Evolutionary conservation across 2,113 vertebrate genomes (phyloP).

Genomic region (Lethenteron camtschaticum): DNA sequence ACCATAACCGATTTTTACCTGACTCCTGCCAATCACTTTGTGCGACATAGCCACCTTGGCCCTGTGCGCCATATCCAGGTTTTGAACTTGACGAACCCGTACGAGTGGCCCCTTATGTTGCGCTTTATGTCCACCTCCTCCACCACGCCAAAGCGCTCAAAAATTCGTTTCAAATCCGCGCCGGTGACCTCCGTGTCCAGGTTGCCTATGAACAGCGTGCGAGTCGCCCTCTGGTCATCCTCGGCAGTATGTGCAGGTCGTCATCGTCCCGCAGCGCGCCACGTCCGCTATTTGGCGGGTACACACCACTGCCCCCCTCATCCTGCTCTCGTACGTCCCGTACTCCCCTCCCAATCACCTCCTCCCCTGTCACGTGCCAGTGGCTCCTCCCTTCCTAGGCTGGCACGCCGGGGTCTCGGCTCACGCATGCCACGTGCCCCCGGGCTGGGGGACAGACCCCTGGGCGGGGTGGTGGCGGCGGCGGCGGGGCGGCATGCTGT

Average conservation of each 20-base stretch:
- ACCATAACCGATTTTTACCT: slow-evolving; percentile 87
- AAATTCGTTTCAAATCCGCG: slow-evolving; percentile 55
- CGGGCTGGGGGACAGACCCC: slow-evolving; percentile 45
- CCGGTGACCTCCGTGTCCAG: slow-evolving; percentile 75
- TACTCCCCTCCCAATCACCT: slow-evolving; percentile 20
- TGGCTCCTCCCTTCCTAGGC: slow-evolving; percentile 55
- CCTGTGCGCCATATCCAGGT: slow-evolving; percentile 86
- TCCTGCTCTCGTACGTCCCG: slow-evolving; percentile 53
- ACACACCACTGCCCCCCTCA: background rate
- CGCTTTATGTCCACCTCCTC: slow-evolving; percentile 90
- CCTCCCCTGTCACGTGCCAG: slow-evolving; percentile 31
- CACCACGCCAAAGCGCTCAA: slow-evolving; percentile 84
- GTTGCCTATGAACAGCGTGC: slow-evolving; percentile 84
- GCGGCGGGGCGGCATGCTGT: slow-evolving; percentile 20
- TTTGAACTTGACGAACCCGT: slow-evolving; percentile 93
- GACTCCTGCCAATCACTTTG: slow-evolving; percentile 70
- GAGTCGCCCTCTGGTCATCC: slow-evolving; percentile 78
- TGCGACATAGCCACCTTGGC: slow-evolving; percentile 93
- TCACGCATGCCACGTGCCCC: slow-evolving; percentile 49
- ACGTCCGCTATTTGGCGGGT: slow-evolving; percentile 18
- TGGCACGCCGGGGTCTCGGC: slow-evolving; percentile 63
- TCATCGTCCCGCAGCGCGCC: slow-evolving; percentile 69
- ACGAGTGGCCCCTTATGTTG: slow-evolving; percentile 59
- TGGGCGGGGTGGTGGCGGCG: slow-evolving; percentile 20
- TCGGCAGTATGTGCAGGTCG: slow-evolving; percentile 59